Conservation (phyloP, 2,888 invertebrate genomes). For the Microctonus hyperodae region DNA sequence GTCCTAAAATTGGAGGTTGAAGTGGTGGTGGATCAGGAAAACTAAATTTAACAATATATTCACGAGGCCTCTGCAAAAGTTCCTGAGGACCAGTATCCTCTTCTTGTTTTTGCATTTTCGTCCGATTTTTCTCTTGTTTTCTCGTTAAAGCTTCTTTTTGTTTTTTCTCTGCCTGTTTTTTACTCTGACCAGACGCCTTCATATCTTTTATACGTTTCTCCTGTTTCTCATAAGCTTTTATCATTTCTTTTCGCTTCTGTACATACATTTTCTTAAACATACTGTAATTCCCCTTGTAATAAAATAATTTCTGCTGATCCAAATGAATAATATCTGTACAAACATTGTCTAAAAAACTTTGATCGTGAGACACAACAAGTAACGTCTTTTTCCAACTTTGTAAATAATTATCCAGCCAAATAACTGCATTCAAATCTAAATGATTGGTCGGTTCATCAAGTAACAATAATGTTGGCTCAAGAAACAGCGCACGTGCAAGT, state of each 20-base stretch:
- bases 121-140: constrained; percentile 91
- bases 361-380: constrained; percentile 98
- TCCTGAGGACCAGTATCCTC: constrained; percentile 83
- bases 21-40: constrained; percentile 97
- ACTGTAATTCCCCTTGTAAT: constrained; percentile 97
- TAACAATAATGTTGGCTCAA: constrained; percentile 96
- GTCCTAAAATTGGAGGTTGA: constrained; percentile 95
- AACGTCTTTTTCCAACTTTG: constrained; percentile 99
- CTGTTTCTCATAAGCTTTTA: constrained; percentile 98
- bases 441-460: constrained; percentile 99
- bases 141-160: constrained; percentile 90
- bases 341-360: constrained; percentile 98
- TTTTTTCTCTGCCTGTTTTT: constrained; percentile 95
- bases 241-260: constrained; percentile 93
- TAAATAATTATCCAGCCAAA: constrained; percentile 99
- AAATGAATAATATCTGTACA: constrained; percentile 99
- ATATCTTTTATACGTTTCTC: constrained; percentile 94
- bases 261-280: constrained; percentile 99
- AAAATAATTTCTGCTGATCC: constrained; percentile 91
- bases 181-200: constrained; percentile 94
- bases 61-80: constrained; percentile 87
- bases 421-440: constrained; percentile 98
- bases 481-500: constrained; percentile 91
- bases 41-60: constrained; percentile 96
- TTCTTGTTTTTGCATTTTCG: constrained; percentile 80